Base-by-base conservation (phyloP, 2,113 vertebrate species). In the Genyomyrus donnyi region DNA sequence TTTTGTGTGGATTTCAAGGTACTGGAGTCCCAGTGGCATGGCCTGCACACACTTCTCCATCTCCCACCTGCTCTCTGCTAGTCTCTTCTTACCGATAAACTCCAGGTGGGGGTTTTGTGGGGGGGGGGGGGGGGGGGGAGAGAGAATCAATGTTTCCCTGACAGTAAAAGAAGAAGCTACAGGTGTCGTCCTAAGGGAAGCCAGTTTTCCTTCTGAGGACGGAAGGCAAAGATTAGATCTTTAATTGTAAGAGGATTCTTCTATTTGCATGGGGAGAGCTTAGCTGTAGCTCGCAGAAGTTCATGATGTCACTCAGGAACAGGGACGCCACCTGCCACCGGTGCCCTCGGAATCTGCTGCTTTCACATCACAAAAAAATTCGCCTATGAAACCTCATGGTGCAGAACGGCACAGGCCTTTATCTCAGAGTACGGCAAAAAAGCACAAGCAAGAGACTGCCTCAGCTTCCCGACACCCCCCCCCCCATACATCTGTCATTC, bases 151-250 rank as follows among this genome's bases (percentile, higher is more conserved):
- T 24, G 9, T 70, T 70, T 70, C 27, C 62, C 24, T 50, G 45
- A 46, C 39, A n/a, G 7, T 24, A 27, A 86, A 27, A 86, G 2
- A 86, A 49, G 0, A 19, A 42, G 15, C 88, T 92, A 93, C 91
- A 94, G 92, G 93, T 91, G 91, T 58, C 87, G 10, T 1, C 92
- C 83, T 91, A 92, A 93, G 93, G 10, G 31, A 94, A 1, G 21
- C 88, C 92, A 91, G 86, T 93, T 92, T 91, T 9, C 49, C 49
- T 50, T 50, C 49, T 50, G 49, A 50, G 49, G 49, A 50, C 0
- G 13, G 90, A 93, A 9, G 0, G 88, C 90, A 90, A 91, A 62
- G 89, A 91, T 91, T 93, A 91, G 46, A 80, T 91, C 86, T 91
- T 92, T 89, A 88, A 91, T 93, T 90, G 88, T 39, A 90, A 89